Evolutionary conservation across 1,140 invertebrate species (phyloP).

Genomic region (Drosophila aff.): DNA sequence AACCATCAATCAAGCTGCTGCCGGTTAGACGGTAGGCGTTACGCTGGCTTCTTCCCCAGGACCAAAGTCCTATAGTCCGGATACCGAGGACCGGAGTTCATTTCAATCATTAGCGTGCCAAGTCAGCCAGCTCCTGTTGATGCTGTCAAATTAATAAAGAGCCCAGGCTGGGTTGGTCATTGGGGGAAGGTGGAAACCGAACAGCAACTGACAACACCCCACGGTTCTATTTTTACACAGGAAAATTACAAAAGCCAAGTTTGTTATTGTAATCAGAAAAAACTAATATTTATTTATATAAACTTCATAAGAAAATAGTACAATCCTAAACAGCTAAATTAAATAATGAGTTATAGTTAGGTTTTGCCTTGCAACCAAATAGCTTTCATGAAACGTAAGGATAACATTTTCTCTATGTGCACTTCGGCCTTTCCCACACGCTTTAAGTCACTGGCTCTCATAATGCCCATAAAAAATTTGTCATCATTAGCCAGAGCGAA

Average conservation of each 20-base stretch:
- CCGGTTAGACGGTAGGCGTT: slow-evolving; percentile 65
- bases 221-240: slow-evolving; percentile 39
- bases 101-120: slow-evolving; percentile 80
- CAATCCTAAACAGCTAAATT: background rate
- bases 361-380: background rate
- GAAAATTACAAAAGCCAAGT: background rate
- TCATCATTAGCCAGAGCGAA: slow-evolving; percentile 73
- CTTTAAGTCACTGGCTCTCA: slow-evolving; percentile 71
- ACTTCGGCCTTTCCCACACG: slow-evolving; percentile 51
- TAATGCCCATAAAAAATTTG: slow-evolving; percentile 83
- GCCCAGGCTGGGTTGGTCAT: slow-evolving; percentile 39
- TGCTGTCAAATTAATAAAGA: slow-evolving; percentile 84
- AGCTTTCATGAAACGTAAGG: too few relatives aligned
- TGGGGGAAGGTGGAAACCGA: slow-evolving; percentile 11
- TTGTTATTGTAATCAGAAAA: background rate
- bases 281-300: background rate
- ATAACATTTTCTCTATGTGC: slow-evolving; percentile 8
- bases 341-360: background rate
- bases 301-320: too few relatives aligned
- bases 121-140: slow-evolving; percentile 70
- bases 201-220: slow-evolving; percentile 28
- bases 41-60: slow-evolving; percentile 61
- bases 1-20: slow-evolving; percentile 82
- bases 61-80: slow-evolving; percentile 21
- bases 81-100: slow-evolving; percentile 60